Percentiles rank a stretch among this genome's conserved stretches.
phyloP scores from a whole-genome alignment of 2,888 invertebrate genomes.

The Leucania comma region DNA sequence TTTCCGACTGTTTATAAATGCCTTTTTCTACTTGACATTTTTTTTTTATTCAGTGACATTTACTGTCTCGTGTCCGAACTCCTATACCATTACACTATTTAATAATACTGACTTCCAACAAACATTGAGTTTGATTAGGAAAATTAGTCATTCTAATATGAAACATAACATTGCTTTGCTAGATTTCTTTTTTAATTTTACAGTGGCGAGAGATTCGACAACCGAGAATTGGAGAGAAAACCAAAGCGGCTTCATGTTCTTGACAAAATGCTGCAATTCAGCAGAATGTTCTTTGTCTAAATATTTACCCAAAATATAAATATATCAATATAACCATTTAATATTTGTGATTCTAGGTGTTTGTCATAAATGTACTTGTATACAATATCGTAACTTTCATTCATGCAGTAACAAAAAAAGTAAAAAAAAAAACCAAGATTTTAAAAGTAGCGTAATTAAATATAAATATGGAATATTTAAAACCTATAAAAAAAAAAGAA shows the following conservation, averaged over 20 bases:
- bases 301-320: background rate
- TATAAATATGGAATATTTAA: background rate
- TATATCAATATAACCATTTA: background rate
- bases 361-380: conserved; percentile 17
- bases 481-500: conserved; percentile 2
- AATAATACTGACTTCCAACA: background rate
- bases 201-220: conserved; percentile 86
- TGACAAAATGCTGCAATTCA: conserved; percentile 87
- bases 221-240: conserved; percentile 84
- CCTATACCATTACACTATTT: background rate
- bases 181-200: conserved; percentile 51
- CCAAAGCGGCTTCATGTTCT: conserved; percentile 89
- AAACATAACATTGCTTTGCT: background rate
- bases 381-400: too few relatives aligned
- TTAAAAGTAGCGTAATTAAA: too few relatives aligned
- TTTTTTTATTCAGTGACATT: too few relatives aligned
- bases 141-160: background rate
- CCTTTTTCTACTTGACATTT: too few relatives aligned
- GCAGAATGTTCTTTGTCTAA: conserved; percentile 94
- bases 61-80: background rate
- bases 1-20: too few relatives aligned
- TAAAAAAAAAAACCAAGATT: background rate
- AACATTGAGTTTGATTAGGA: background rate
- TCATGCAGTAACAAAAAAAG: background rate
- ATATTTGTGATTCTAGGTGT: conserved; percentile 6